Percentiles rank a stretch among this genome's conserved stretches.
These are phyloP conservation scores for Euzetes globulus DNA, from an alignment of 2,888 invertebrate species.

Conservation along the genomic window DNA sequence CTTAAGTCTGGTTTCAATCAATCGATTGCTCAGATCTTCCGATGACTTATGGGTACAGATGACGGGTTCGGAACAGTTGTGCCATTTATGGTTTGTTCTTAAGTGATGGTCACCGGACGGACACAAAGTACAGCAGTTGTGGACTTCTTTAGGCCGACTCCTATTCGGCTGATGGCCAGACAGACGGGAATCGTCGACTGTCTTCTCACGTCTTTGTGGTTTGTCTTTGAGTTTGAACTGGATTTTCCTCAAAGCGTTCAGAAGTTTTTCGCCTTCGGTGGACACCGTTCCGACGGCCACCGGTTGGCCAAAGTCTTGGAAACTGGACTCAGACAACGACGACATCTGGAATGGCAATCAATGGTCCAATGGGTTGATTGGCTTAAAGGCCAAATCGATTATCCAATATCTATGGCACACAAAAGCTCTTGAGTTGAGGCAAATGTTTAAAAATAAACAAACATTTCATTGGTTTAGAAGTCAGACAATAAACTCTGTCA, in stretches of 20 bases:
- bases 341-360: not conserved
- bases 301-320: not conserved
- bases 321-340: not conserved
- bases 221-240: not conserved
- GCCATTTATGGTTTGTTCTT: not conserved
- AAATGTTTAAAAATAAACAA: not conserved
- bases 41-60: not conserved
- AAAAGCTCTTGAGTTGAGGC: not conserved
- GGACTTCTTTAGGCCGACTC: not conserved
- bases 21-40: not conserved
- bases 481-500: not conserved
- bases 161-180: not conserved
- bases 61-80: not conserved
- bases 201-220: not conserved
- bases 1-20: not conserved
- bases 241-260: conserved; percentile 9
- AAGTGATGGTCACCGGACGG: not conserved
- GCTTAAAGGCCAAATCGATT: not conserved
- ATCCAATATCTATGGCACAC: not conserved
- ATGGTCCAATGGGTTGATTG: not conserved
- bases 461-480: not conserved
- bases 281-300: not conserved
- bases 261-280: conserved; percentile 3
- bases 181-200: too few relatives aligned
- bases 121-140: not conserved